Base-by-base conservation (phyloP, 2,797 vertebrate species). In the Phyllotis vaccarum region DNA sequence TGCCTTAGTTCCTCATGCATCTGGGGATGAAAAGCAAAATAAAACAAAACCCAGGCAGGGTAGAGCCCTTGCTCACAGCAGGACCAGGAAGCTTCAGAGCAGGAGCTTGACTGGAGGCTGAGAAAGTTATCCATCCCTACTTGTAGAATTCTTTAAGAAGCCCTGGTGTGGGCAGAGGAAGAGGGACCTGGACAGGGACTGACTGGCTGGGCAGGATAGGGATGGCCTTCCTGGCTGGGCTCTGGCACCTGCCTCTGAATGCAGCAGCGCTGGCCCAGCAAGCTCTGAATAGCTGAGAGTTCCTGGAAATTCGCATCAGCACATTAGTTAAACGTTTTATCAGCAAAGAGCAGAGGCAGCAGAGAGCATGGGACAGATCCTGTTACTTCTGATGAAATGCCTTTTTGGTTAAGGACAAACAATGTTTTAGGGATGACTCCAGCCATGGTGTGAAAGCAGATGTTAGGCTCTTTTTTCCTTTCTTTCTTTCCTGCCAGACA, bases 261-360 rank as follows among this genome's bases (percentile, higher is more conserved):
- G 6, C 13, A 49, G 79, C 64, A 40, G 43, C 0, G 0, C 83
- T 89, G 91, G 94, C 87, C 37, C 64, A 58, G 56, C 79, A 97
- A 89, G 93, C 90, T 86, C 87, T 78, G 89, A 43, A 52, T 79
- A 97, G 91, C 96, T 92, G 88, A 0, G 3, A 75, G 75, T 97
- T 98, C 97, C 97, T 94, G 96, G 97, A 98, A 97, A 76, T 43
- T 17, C 0, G 0, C 86, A 96, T 97, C 95, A 96, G 97, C 97
- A 97, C 93, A 90, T 97, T 97, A 49, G 24, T 94, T 92, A 76
- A 76, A 60, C 95, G 94, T 97, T 89, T 97, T 98, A 97, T 98
- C 97, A 97, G 96, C 96, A 96, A 76, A 93, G 75, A 6, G 4
- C 96, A 87, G 90, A 92, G 91, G 80, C 90, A n/a, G 94, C 92